A percentile compares a stretch with the other conserved stretches of the same genome.
Conservation (phyloP, 2,888 invertebrate species). For the Mythimna pallens region DNA sequence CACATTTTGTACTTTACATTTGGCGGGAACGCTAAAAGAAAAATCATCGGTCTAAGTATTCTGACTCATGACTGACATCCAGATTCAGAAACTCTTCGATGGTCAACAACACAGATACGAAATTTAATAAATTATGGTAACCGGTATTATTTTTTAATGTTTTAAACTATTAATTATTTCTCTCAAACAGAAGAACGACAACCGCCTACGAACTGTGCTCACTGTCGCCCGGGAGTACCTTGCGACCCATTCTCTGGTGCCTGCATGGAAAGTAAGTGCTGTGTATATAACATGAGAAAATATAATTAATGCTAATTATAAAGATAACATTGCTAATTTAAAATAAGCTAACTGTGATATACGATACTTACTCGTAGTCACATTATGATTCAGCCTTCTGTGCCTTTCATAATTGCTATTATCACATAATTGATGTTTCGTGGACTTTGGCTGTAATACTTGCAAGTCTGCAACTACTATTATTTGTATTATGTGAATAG, state of each 20-base stretch:
- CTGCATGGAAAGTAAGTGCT: conserved; percentile 95
- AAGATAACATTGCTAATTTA: conserved; percentile 62
- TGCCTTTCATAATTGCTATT: conserved; percentile 71
- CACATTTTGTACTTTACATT: too few species aligned
- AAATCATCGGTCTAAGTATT: too few species aligned
- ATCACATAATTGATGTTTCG: conserved; percentile 77
- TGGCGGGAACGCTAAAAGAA: too few species aligned
- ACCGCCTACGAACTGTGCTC: conserved; percentile 91
- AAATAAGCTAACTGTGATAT: conserved; percentile 57
- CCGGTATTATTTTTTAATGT: not conserved
- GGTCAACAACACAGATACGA: not conserved
- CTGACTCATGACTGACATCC: not conserved
- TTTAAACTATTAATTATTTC: conserved; percentile 26
- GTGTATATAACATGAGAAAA: conserved; percentile 42
- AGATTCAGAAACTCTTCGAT: not conserved
- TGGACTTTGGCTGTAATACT: conserved; percentile 81
- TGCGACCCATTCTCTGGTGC: conserved; percentile 95
- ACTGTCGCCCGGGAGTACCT: conserved; percentile 94
- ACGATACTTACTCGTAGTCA: conserved; percentile 44
- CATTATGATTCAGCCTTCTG: conserved; percentile 55
- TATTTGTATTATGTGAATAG: conserved; percentile 84
- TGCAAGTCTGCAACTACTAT: conserved; percentile 80
- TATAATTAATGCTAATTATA: conserved; percentile 48
- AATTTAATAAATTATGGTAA: not conserved
- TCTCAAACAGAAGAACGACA: conserved; percentile 66